These are phyloP conservation scores for Sicus ferrugineus DNA, from an alignment of 2,888 invertebrate genomes.

Conservation along the genomic window DNA sequence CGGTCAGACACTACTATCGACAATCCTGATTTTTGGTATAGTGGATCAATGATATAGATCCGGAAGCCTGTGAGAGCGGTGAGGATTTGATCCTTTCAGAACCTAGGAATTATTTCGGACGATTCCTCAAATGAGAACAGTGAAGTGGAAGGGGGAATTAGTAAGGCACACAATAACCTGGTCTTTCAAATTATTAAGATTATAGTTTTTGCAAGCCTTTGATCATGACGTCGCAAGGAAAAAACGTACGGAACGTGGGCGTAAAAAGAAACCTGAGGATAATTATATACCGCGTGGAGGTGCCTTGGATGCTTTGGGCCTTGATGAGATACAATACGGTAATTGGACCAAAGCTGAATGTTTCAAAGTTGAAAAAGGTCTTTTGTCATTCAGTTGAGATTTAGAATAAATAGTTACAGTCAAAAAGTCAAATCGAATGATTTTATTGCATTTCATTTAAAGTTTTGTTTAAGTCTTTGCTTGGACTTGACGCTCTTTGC, in stretches of 20 bases:
- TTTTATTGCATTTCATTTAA: no score
- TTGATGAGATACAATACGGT: conserved; percentile 85
- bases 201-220: conserved; percentile 64
- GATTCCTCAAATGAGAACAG: conserved; percentile 87
- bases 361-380: conserved; percentile 95
- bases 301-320: conserved; percentile 65
- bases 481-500: no score
- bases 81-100: conserved; percentile 94
- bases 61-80: conserved; percentile 85
- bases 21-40: conserved; percentile 99
- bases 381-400: conserved; percentile 95
- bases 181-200: no score
- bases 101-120: conserved; percentile 88
- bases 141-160: conserved; percentile 83
- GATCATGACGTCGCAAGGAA: conserved; percentile 77
- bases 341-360: conserved; percentile 96
- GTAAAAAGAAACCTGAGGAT: conserved; percentile 68
- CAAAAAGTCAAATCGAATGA: no score
- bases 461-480: no score
- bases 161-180: conserved; percentile 48
- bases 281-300: conserved; percentile 78
- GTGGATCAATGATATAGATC: conserved; percentile 99
- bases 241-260: conserved; percentile 71
- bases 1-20: conserved; percentile 98
- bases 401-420: no score